Conservation (phyloP, 2,113 vertebrate genomes). For the Ceuthmochares aereus region DNA sequence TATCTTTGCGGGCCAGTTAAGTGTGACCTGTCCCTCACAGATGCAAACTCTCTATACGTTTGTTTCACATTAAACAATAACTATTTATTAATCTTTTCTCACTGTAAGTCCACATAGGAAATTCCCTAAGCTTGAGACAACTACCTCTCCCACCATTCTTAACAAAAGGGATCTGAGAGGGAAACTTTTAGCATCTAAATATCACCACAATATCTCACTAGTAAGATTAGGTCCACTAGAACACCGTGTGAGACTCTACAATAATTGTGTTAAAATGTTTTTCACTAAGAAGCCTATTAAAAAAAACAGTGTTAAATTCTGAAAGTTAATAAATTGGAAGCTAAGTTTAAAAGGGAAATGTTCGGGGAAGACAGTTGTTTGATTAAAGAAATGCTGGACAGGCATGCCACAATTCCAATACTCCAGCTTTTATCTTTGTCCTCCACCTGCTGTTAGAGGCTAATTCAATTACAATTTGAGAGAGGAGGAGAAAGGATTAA, state of each 20-base stretch:
- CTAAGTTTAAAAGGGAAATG: not conserved
- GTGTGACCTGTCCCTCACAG: not conserved
- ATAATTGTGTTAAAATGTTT: not conserved
- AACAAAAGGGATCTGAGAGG: not conserved
- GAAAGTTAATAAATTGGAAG: not conserved
- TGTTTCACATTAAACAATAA: not conserved
- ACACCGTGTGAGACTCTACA: not conserved
- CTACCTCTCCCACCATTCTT: not conserved
- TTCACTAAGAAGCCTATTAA: not conserved
- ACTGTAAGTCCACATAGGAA: not conserved
- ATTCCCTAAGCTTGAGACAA: not conserved
- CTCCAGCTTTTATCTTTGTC: not conserved
- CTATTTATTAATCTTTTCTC: not conserved
- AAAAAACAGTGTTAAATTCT: not conserved
- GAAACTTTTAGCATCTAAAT: not conserved
- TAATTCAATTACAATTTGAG: not conserved
- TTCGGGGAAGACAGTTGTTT: not conserved
- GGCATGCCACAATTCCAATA: not conserved
- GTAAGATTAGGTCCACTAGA: not conserved
- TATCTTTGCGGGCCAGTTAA: not conserved
- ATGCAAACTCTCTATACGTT: not conserved
- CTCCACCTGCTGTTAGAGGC: not conserved
- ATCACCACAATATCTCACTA: not conserved
- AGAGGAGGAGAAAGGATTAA: not conserved
- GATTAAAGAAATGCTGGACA: not conserved